Evolutionary conservation across 2,113 vertebrate species (phyloP), one percentile per base, ranked within the genome.

Genomic region (Crotalus tigris): DNA sequence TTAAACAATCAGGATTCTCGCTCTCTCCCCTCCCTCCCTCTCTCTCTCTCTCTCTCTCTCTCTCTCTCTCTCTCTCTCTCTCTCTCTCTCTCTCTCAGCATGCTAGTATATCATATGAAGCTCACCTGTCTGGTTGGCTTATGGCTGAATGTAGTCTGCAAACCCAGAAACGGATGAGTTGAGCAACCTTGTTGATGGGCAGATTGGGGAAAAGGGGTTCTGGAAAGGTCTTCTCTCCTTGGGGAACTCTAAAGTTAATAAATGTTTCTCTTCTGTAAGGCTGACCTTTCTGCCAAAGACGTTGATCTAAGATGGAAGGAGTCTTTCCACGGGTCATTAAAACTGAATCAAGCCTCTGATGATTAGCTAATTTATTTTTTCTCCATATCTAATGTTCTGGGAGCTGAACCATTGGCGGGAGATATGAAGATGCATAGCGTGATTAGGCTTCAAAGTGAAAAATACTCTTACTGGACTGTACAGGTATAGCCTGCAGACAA

Each of bases 261-360:
- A 93, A 87, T 85, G 85, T 15, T 59, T 46, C 91, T 94, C 51
- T 55, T 1, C 64, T 91, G 58, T 5, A 0, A 58, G 58, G 19
- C 17, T 95, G 92, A 95, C 91, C 29, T 91, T 96, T 91, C 51
- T 87, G 10, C 46, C 24, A 87, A 93, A 39, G 24, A 94, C 61
- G 92, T 95, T 94, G 95, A 64, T 81, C 91, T 94, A 94, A 87
- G 61, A 81, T 94, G 88, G 33, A 94, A 44, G 92, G 93, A 94
- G 96, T 90, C 95, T 96, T 97, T 96, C 88, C 90, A 95, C 93
- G 94, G 96, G 85, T 93, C 96, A 97, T 97, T 97, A 96, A 96
- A 89, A 86, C 87, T 75, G 92, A 92, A 91, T 92, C 55, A 81
- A 92, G 24, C 6, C 0, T 1, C 87, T 96, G 96, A 96, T 95